Evolutionary conservation across 92 coral and sea anemone genomes (phyloP), one percentile per base, ranked within the genome.

Genomic region (Anthopleura xanthogrammica): DNA sequence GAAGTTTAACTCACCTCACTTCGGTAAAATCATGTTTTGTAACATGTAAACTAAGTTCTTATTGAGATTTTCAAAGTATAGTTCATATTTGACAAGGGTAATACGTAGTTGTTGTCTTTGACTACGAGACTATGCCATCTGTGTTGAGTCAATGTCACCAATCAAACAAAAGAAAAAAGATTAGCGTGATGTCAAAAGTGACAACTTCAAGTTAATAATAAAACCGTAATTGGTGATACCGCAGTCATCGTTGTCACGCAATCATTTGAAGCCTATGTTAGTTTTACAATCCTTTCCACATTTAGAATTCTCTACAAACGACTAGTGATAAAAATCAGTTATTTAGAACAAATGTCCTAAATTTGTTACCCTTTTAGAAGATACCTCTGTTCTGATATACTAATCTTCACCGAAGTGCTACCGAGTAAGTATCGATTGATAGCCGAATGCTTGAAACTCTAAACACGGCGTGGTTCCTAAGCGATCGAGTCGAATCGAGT

Each of bases 401-500:
- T 29, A 11, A 68, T 8, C 29, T 24, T 77, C 40, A 29, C 39
- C 84, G 77, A 70, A 22, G 23, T 4, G 10, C 19, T 6, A 60
- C 52, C 84, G 84, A 81, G 5, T 10, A 81, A 41, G 41, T 81
- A 81, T 81, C 84, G 84, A 81, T 70, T 70, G 77, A 12, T 60
- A 11, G 6, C 75, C 57, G 81, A 52, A 22, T 23, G 29, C 24
- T 20, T 20, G 29, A 62, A 62, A 62, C 23, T 19, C 24, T 62
- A 52, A 81, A 70, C 76, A 64, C 75, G 83, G 83, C 83, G 36
- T 17, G 84, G 84, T 52, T 71, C 11, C 84, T 81, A 71, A 81
- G 84, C 70, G 43, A 5, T 68, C 42, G 16, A 29, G 20, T 23
- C 36, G 41, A 23, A 12, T 68, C 17, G 74, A 68, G 11, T 3